Conservation (phyloP, 2,888 invertebrate species). For the Mimas tiliae region DNA sequence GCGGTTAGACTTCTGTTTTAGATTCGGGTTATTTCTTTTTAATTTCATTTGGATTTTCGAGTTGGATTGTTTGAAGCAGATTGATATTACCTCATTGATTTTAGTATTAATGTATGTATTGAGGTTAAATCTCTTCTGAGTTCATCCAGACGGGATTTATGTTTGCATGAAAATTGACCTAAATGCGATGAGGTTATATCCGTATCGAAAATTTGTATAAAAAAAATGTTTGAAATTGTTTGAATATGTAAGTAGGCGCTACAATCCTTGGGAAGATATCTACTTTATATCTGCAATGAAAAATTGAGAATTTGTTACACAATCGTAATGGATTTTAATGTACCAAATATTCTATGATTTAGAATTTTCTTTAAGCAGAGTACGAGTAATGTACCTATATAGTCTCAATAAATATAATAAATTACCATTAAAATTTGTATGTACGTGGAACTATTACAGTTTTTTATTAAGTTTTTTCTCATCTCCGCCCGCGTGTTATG, state of each 20-base stretch:
- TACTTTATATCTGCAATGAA: neutral
- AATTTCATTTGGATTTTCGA: neutral
- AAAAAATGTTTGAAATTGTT: neutral
- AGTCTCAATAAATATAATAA: no score
- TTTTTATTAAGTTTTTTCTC: no score
- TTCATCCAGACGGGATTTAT: neutral
- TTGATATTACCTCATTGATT: neutral
- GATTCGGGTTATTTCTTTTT: neutral
- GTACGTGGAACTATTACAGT: no score
- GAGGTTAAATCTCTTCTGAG: slow-evolving; percentile 3
- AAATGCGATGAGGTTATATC: neutral
- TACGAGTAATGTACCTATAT: no score
- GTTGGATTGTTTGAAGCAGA: neutral
- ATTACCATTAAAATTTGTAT: no score
- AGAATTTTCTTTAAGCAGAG: no score
- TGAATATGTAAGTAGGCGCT: neutral
- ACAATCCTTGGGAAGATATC: neutral
- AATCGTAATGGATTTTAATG: no score
- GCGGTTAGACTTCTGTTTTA: neutral
- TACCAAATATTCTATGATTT: no score
- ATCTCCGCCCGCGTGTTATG: no score
- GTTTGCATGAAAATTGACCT: slow-evolving; percentile 1
- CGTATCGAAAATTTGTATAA: neutral
- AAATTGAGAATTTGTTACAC: no score
- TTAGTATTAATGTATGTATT: neutral